phyloP scores from a whole-genome alignment of 2,797 vertebrate genomes.

The Orientallactaga sibirica region DNA sequence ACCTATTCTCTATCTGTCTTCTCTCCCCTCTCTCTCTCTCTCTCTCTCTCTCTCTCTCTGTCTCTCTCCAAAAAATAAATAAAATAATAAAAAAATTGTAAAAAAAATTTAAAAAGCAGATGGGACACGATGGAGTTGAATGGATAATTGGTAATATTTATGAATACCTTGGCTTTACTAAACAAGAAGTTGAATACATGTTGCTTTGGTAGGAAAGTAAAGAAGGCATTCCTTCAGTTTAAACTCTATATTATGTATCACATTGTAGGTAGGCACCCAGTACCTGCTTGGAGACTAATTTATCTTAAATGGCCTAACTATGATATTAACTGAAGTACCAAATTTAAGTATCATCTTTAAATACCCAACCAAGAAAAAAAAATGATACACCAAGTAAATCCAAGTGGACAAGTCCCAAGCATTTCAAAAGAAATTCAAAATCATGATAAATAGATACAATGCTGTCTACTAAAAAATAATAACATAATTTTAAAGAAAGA shows the following conservation, averaged over 20 bases:
- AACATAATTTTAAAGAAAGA: background rate
- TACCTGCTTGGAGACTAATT: background rate
- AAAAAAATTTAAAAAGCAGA: background rate
- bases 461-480: background rate
- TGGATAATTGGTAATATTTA: background rate
- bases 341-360: slow-evolving; percentile 40
- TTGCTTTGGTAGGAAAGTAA: slow-evolving; percentile 33
- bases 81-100: background rate
- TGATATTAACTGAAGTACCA: background rate
- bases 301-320: slow-evolving; percentile 31
- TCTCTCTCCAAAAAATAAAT: too few relatives aligned
- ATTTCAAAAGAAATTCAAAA: slow-evolving; percentile 49
- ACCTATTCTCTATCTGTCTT: too few relatives aligned
- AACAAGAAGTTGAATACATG: background rate
- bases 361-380: background rate
- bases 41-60: too few relatives aligned
- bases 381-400: background rate
- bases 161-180: background rate
- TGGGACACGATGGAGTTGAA: background rate
- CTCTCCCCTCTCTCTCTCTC: too few relatives aligned
- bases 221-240: slow-evolving; percentile 9
- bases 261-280: background rate
- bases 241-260: background rate
- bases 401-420: slow-evolving; percentile 45
- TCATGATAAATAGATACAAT: background rate